A percentile compares a stretch with the other conserved stretches of the same genome.
phyloP scores from a whole-genome alignment of 2,888 invertebrate species.

The Limnephilus rhombicus region DNA sequence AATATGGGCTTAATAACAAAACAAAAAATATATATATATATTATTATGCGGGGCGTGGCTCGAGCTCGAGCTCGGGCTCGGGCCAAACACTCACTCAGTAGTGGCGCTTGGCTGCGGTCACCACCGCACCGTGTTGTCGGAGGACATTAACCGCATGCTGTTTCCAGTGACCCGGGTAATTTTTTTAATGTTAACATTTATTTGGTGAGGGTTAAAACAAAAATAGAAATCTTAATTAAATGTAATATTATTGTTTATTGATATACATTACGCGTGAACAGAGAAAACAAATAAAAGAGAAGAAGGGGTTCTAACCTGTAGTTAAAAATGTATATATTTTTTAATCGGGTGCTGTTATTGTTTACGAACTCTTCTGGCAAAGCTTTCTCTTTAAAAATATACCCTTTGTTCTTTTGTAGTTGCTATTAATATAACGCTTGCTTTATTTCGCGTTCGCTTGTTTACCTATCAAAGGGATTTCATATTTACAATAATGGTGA shows the following conservation, averaged over 20 bases:
- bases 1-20: no score
- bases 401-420: not conserved
- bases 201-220: not conserved
- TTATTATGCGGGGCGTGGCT: no score
- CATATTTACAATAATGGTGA: not conserved
- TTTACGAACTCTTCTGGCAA: not conserved
- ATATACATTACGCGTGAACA: not conserved
- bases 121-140: no score
- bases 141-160: no score
- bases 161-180: no score
- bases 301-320: not conserved
- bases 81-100: no score
- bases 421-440: not conserved
- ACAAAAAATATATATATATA: no score
- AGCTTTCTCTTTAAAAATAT: not conserved
- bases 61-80: no score
- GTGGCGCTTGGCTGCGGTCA: no score
- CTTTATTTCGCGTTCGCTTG: not conserved
- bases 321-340: not conserved
- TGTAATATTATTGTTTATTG: not conserved
- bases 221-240: not conserved
- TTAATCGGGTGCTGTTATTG: not conserved
- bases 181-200: no score
- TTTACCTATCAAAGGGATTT: not conserved
- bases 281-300: not conserved